A percentile compares a stretch with the other conserved stretches of the same genome.
These are phyloP conservation scores for Siphlonurus alternatus DNA, from an alignment of 2,888 invertebrate species.

Conservation along the genomic window DNA sequence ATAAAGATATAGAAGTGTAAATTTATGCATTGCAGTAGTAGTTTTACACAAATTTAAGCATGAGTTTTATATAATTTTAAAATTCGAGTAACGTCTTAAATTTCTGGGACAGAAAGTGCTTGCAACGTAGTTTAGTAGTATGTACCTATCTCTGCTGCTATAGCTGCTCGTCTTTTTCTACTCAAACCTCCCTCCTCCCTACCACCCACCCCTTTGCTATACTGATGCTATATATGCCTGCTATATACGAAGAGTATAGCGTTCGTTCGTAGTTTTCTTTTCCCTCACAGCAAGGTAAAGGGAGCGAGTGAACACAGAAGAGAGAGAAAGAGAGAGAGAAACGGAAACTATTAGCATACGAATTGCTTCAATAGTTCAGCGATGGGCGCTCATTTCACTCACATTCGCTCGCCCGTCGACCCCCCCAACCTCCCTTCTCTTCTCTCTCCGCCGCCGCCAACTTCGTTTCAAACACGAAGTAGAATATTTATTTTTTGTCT, in stretches of 20 bases:
- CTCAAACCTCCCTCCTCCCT: not conserved
- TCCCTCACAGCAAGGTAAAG: not conserved
- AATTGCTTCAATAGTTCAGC: slow-evolving; percentile 2
- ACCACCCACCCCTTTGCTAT: no score
- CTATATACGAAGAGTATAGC: not conserved
- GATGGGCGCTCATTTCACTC: not conserved
- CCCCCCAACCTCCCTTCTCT: not conserved
- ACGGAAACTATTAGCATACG: slow-evolving; percentile 4
- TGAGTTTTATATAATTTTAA: not conserved
- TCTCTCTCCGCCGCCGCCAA: not conserved
- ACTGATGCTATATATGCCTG: no score
- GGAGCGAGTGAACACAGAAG: not conserved
- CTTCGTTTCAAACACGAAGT: not conserved
- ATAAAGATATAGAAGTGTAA: not conserved
- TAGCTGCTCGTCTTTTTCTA: not conserved
- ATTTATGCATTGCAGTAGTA: not conserved
- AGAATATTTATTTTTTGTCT: slow-evolving; percentile 4
- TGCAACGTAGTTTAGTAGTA: not conserved
- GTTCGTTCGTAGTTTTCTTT: not conserved
- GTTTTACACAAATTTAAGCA: not conserved
- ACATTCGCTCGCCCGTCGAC: not conserved
- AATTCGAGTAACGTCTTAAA: not conserved
- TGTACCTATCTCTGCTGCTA: not conserved
- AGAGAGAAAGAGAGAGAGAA: not conserved
- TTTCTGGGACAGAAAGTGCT: not conserved